Evolutionary conservation across 2,113 vertebrate genomes (phyloP), one percentile per base, ranked within the genome.

Genomic region (Cyphomyrus discorhynchus): DNA sequence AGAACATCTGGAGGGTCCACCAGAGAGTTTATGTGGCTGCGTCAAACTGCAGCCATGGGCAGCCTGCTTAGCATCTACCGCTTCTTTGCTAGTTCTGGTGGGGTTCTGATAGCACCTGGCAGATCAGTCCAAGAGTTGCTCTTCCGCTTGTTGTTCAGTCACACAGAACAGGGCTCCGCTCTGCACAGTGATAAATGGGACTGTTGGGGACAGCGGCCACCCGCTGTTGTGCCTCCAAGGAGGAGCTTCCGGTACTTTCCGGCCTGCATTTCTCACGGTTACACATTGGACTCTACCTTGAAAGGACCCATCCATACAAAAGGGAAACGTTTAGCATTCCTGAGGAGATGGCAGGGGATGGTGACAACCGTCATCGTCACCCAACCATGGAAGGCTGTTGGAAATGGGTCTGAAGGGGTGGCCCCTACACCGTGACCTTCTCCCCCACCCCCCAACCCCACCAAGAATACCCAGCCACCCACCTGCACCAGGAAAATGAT

Each of bases 401-500:
- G 62, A 70, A 13, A 31, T 1, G n/a, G 62, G n/a, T 6, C 10
- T 4, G 3, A 66, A 27, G 39, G 62, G 9, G n/a, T 10, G 2
- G 9, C 62, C 0, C 62, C 62, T 11, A n/a, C n/a, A 66, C 0
- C n/a, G n/a, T 27, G 8, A 66, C 35, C 35, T n/a, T n/a, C 1
- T 1, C 35, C 35, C 35, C 35, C 35, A 1, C 35, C 35, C 35
- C 35, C 35, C n/a, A 35, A 35, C 49, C 77, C 42, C 17, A 13
- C 31, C 7, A 42, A 47, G 13, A 8, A 24, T 4, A 46, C 56
- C 88, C 0, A 74, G 87, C 24, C 24, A 88, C 97, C 97, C 95
- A 99, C 98, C 98, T 99, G 98, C 86, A 99, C 97, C 17, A 99
- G 96, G 93, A 99, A 99, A 95, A 99, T 99, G 94, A 99, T 99